Percentiles rank a stretch among this genome's conserved stretches.
phyloP scores from a whole-genome alignment of 2,888 invertebrate genomes.

The Drosophila birchii region DNA sequence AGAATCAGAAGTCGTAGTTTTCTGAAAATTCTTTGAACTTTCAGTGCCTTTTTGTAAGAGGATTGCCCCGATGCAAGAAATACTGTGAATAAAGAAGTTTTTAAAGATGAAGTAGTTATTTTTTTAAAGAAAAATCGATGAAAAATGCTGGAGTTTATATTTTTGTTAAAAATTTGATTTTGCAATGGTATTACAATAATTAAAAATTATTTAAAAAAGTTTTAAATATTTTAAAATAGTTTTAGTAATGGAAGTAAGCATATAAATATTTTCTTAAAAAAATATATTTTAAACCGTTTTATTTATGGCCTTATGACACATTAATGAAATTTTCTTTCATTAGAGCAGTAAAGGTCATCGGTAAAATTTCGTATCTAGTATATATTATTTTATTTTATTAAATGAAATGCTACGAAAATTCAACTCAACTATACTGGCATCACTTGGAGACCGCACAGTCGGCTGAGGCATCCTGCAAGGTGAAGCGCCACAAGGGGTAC shows the following conservation, averaged over 20 bases:
- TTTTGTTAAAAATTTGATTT: background rate
- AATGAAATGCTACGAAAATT: too few relatives aligned
- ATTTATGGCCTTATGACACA: too few relatives aligned
- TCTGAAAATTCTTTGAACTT: constrained; percentile 6
- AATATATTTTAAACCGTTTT: too few relatives aligned
- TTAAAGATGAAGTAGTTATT: background rate
- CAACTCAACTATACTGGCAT: constrained; percentile 77
- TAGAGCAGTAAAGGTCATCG: too few relatives aligned
- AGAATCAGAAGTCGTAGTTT: constrained; percentile 1
- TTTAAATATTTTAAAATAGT: too few relatives aligned
- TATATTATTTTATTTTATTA: too few relatives aligned
- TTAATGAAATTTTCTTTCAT: too few relatives aligned
- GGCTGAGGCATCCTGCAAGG: constrained; percentile 80
- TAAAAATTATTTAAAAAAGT: too few relatives aligned
- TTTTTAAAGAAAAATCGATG: background rate
- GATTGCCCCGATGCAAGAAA: constrained; percentile 33
- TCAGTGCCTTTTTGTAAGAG: constrained; percentile 50
- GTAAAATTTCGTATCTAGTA: too few relatives aligned
- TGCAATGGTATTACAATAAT: too few relatives aligned
- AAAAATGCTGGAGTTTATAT: background rate
- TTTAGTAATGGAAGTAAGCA: too few relatives aligned
- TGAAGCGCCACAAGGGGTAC: constrained; percentile 79
- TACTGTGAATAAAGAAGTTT: constrained; percentile 2
- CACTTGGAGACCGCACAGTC: constrained; percentile 68
- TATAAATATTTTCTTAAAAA: too few relatives aligned